Evolutionary conservation across 2,888 invertebrate species (phyloP), one percentile per base, ranked within the genome.

Genomic region (Eubasilissa splendida): DNA sequence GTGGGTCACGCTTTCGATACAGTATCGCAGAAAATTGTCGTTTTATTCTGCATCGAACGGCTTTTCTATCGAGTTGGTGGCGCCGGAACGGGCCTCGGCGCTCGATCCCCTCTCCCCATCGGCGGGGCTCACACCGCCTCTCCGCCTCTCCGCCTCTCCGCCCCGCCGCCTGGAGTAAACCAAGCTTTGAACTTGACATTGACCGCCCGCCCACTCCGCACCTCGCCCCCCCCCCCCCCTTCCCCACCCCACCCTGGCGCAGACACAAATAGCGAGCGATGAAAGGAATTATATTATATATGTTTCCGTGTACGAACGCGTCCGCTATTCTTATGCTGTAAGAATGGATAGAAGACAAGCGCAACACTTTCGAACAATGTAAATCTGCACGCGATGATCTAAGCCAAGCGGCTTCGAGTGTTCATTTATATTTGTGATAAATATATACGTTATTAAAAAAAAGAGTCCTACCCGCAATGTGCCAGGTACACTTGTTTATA

Each of bases 131-230:
- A n/a, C 31, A 60, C 66, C 53, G 22, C 66, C 59, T 42, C 54
- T 56, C 66, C 50, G 53, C 56, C 63, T 11, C n/a, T n/a, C n/a
- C n/a, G n/a, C n/a, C 22, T 22, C 31, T 71, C 66, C 53, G 22
- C 66, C 59, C 50, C 54, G 50, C 66, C 50, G 53, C 56, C 63
- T 11, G 73, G 58, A 60, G 58, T 65, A 31, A 56, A 66, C 58
- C 82, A 68, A 73, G 76, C 58, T 63, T 73, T 80, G 82, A 82
- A 82, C 82, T 82, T 82, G 82, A 82, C 82, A 82, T 82, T 82
- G 82, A 75, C 66, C 73, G 71, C 70, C 68, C 74, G 33, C 68
- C 78, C 78, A 63, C 73, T 7, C 70, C 70, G 11, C 53, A 10
- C 71, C 77, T 42, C 73, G 12, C 65, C 77, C 66, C 59, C 12